Evolutionary conservation across 2,113 vertebrate genomes (phyloP).

Genomic region (Ctenomys sociabilis): DNA sequence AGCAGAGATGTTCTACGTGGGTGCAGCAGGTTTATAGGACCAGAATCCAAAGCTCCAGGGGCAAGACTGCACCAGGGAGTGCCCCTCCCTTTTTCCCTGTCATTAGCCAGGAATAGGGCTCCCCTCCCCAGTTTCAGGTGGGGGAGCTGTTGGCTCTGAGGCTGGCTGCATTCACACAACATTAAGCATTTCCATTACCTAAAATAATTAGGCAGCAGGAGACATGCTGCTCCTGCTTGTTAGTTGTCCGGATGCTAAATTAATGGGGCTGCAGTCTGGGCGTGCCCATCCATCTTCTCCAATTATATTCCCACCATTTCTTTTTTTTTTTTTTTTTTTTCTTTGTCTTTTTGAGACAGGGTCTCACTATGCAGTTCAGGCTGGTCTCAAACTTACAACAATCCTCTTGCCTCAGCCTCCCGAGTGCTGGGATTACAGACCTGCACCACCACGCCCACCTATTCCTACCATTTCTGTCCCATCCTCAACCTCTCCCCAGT

Average conservation of each 20-base stretch:
- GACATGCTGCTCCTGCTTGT: constrained; percentile 88
- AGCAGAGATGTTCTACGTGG: background rate
- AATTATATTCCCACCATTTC: constrained; percentile 85
- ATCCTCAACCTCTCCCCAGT: background rate
- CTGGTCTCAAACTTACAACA: no score
- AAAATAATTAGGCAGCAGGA: constrained; percentile 92
- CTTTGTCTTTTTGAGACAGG: no score
- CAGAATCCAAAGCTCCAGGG: background rate
- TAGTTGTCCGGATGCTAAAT: constrained; percentile 91
- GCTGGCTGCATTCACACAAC: constrained; percentile 88
- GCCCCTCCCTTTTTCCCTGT: background rate
- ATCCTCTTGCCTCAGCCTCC: no score
- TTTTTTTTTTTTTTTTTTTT: no score
- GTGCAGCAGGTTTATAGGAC: background rate
- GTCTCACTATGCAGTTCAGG: no score
- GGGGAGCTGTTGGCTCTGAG: constrained; percentile 83
- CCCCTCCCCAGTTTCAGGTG: constrained; percentile 48
- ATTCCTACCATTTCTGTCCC: constrained; percentile 84
- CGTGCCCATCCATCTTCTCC: constrained; percentile 88
- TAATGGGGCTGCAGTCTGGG: constrained; percentile 88
- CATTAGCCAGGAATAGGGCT: constrained; percentile 50
- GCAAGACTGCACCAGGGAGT: background rate
- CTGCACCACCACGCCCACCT: no score
- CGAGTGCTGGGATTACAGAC: no score
- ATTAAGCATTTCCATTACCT: constrained; percentile 93